Conservation (phyloP, 2,888 invertebrate genomes). For the Volucella bombylans region DNA sequence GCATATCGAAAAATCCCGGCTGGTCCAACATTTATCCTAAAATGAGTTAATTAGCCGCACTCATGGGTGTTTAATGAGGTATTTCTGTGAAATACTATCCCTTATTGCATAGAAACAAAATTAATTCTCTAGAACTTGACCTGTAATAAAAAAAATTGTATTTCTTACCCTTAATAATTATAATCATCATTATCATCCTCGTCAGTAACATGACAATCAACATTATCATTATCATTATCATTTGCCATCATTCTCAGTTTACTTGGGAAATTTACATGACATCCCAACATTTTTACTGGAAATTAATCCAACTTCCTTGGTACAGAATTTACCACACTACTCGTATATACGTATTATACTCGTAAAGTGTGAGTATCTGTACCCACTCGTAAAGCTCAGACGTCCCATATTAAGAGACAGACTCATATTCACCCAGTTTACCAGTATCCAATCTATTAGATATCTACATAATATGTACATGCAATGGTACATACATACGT, state of each 20-base stretch:
- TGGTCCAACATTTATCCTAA: constrained; percentile 20
- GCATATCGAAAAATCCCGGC: constrained; percentile 12
- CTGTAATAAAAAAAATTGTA: constrained; percentile 43
- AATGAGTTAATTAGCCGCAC: not conserved
- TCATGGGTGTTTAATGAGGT: not conserved
- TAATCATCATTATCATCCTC: not conserved
- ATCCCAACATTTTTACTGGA: constrained; percentile 9
- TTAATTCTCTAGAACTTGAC: constrained; percentile 41
- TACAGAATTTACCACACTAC: constrained; percentile 3
- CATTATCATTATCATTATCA: constrained; percentile 9
- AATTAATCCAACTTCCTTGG: constrained; percentile 32
- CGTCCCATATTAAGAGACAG: constrained; percentile 4
- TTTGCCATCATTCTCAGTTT: constrained; percentile 28
- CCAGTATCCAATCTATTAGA: too few relatives aligned
- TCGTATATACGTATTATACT: not conserved
- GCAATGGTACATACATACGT: not conserved
- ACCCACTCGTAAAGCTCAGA: constrained; percentile 45
- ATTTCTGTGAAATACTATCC: not conserved
- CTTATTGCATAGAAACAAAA: too few relatives aligned
- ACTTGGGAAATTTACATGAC: constrained; percentile 34
- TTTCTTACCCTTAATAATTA: constrained; percentile 55
- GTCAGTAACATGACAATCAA: too few relatives aligned
- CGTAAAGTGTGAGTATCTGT: not conserved
- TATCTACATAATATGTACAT: too few relatives aligned
- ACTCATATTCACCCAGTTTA: constrained; percentile 4